phyloP scores from a whole-genome alignment of 64 coral and sea anemone species.

The Montipora efflorescens region DNA sequence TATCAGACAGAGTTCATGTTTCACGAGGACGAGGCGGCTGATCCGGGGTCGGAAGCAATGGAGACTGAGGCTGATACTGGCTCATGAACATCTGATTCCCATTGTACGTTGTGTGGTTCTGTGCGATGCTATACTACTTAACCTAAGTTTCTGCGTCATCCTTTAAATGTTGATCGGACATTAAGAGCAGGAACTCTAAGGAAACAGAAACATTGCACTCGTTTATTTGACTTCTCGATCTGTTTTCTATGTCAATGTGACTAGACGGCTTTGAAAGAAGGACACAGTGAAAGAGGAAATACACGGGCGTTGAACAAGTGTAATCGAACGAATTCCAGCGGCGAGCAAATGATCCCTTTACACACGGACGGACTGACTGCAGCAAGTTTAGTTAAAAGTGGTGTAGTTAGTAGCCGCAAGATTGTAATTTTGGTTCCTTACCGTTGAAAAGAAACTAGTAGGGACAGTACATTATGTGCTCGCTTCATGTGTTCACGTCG shows the following conservation, averaged over 20 bases:
- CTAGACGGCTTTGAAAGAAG: background rate
- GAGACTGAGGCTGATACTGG: constrained; percentile 74
- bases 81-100: background rate
- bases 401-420: too few species aligned
- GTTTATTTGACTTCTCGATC: background rate
- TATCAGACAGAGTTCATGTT: constrained; percentile 99
- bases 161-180: background rate
- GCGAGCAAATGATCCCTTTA: too few species aligned
- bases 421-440: too few species aligned
- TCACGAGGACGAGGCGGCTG: constrained; percentile 82
- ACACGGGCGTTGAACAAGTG: background rate
- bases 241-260: background rate
- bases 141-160: background rate
- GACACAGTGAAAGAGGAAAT: background rate
- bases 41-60: constrained; percentile 84
- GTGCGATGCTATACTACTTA: background rate
- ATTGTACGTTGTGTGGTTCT: background rate
- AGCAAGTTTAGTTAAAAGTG: too few species aligned
- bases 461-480: too few species aligned
- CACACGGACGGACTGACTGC: too few species aligned
- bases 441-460: too few species aligned
- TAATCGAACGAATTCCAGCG: too few species aligned
- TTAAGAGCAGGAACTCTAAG: background rate
- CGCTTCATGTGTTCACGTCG: too few species aligned
- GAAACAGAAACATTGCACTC: background rate